These are phyloP conservation scores for Fratercula arctica DNA, from an alignment of 2,797 vertebrate genomes.

Conservation along the genomic window DNA sequence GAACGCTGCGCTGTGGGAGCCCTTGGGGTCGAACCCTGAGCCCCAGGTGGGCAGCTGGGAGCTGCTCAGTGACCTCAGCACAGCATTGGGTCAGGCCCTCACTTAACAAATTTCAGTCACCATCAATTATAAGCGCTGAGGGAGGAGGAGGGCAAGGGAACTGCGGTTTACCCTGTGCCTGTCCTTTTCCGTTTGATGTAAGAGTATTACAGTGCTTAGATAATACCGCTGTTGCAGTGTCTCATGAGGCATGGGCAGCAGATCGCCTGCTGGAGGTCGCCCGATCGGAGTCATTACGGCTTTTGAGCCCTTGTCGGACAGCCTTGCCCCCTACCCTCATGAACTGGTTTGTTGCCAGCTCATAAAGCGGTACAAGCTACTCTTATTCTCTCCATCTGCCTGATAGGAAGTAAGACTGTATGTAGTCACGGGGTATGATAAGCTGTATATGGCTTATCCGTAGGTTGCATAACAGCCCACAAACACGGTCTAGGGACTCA, in stretches of 20 bases:
- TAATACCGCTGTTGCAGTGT: background rate
- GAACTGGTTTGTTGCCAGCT: background rate
- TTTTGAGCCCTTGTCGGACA: background rate
- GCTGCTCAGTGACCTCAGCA: background rate
- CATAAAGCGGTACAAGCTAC: background rate
- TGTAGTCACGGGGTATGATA: background rate
- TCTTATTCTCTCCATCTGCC: background rate
- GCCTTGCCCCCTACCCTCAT: background rate
- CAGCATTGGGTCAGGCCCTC: accelerated
- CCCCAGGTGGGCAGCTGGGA: accelerated
- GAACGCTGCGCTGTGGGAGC: accelerated
- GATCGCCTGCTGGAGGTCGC: accelerated
- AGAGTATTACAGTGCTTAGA: constrained; percentile 16
- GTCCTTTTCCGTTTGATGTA: background rate
- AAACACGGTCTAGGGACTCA: background rate
- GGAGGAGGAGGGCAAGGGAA: background rate
- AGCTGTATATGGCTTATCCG: background rate
- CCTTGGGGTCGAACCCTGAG: accelerated
- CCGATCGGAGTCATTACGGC: background rate
- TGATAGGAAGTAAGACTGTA: background rate
- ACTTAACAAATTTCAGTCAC: background rate
- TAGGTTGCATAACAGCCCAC: background rate
- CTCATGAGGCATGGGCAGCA: background rate
- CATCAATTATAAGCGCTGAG: accelerated
- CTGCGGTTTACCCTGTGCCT: accelerated